These are phyloP conservation scores for Tenodera sinensis DNA, from an alignment of 2,888 invertebrate species.

Conservation along the genomic window DNA sequence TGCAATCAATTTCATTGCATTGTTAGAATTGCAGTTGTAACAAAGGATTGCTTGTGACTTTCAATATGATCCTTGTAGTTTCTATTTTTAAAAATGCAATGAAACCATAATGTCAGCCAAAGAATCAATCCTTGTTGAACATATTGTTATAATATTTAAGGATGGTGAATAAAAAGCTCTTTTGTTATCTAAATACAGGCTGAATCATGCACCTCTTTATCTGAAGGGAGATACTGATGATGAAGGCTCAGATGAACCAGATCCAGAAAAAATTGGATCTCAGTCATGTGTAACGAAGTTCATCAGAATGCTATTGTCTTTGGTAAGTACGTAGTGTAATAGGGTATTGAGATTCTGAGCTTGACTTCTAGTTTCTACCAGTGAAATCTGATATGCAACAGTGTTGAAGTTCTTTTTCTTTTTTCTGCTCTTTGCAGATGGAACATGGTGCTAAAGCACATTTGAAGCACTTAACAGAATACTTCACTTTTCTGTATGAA, in stretches of 20 bases:
- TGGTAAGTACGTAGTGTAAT: slow-evolving; percentile 53
- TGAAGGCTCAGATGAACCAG: slow-evolving; percentile 59
- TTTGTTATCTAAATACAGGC: slow-evolving; percentile 43
- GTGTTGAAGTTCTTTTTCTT: not conserved
- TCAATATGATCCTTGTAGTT: not conserved
- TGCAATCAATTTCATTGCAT: too few relatives aligned
- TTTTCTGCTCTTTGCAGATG: slow-evolving; percentile 51
- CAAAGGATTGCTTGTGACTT: too few relatives aligned
- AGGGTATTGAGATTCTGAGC: not conserved
- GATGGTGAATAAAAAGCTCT: slow-evolving; percentile 25
- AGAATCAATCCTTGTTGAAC: too few relatives aligned
- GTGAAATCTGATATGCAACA: too few relatives aligned
- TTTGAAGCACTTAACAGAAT: slow-evolving; percentile 84
- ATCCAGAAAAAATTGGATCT: slow-evolving; percentile 59
- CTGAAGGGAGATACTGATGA: slow-evolving; percentile 52
- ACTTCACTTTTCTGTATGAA: slow-evolving; percentile 87
- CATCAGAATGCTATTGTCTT: slow-evolving; percentile 79
- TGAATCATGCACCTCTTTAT: slow-evolving; percentile 63
- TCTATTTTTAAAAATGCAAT: not conserved
- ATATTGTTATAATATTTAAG: too few relatives aligned
- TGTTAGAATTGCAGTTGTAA: too few relatives aligned
- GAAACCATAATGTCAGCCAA: not conserved
- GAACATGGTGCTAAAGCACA: slow-evolving; percentile 85
- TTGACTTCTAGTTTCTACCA: not conserved
- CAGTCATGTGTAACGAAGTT: slow-evolving; percentile 90